Conservation (phyloP, 2,113 vertebrate species). For the Hucho hucho region DNA sequence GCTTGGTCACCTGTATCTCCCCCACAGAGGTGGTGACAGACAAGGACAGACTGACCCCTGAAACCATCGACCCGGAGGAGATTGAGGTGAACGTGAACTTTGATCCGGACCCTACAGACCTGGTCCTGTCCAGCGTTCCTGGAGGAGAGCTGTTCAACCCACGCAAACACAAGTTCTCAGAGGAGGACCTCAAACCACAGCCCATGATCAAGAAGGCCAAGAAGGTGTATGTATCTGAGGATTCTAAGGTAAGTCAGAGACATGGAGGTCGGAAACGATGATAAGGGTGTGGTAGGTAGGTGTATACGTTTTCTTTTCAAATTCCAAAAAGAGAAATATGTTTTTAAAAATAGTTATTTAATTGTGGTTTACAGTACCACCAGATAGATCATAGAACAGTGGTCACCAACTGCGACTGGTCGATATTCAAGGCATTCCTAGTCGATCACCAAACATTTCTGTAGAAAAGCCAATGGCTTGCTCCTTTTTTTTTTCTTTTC, state of each 20-base stretch:
- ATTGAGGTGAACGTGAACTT: slow-evolving; percentile 92
- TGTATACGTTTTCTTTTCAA: not conserved
- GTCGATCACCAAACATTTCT: no score
- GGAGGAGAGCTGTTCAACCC: slow-evolving; percentile 95
- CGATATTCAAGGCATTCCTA: no score
- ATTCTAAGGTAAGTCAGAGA: slow-evolving; percentile 84
- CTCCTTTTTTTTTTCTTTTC: no score
- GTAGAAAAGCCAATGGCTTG: no score
- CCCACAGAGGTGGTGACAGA: slow-evolving; percentile 74
- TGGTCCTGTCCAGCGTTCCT: slow-evolving; percentile 93
- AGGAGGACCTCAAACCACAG: slow-evolving; percentile 95
- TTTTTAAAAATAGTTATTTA: not conserved
- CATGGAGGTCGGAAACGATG: not conserved
- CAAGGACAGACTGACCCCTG: slow-evolving; percentile 76
- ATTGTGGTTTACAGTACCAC: not conserved
- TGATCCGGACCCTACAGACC: slow-evolving; percentile 90
- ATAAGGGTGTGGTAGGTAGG: not conserved
- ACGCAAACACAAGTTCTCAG: slow-evolving; percentile 91
- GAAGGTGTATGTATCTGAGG: slow-evolving; percentile 92
- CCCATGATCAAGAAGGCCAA: slow-evolving; percentile 99
- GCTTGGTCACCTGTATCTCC: not conserved
- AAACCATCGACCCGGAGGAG: slow-evolving; percentile 80
- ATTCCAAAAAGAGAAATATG: not conserved
- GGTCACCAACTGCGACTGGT: no score
- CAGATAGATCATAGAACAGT: not conserved